These are phyloP conservation scores for Tachyglossus aculeatus DNA, from an alignment of 2,797 vertebrate species.

Conservation along the genomic window DNA sequence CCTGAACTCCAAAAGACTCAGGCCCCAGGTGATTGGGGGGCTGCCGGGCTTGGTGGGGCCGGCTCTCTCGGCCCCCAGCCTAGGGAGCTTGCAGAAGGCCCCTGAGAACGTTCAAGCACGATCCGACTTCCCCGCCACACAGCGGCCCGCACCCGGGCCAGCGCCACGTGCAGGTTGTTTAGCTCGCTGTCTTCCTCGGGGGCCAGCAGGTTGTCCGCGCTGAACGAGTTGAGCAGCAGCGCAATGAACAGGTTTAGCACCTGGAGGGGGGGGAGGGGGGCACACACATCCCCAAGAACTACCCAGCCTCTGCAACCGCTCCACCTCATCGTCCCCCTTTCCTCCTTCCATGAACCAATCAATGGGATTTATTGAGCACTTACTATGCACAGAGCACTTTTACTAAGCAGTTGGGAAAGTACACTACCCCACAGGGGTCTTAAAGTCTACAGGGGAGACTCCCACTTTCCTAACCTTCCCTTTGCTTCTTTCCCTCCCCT, in stretches of 20 bases:
- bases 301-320: too few relatives aligned
- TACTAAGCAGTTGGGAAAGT: too few relatives aligned
- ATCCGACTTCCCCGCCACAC: slow-evolving; percentile 55
- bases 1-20: neutral
- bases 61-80: slow-evolving; percentile 64
- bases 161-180: slow-evolving; percentile 92
- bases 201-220: slow-evolving; percentile 85
- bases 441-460: too few relatives aligned
- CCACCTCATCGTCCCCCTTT: too few relatives aligned
- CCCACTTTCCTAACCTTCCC: too few relatives aligned
- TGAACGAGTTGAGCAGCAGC: slow-evolving; percentile 93
- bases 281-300: too few relatives aligned
- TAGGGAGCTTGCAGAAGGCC: slow-evolving; percentile 77
- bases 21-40: neutral
- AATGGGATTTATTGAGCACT: too few relatives aligned
- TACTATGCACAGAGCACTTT: too few relatives aligned
- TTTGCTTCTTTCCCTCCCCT: too few relatives aligned
- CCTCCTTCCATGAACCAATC: too few relatives aligned
- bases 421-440: too few relatives aligned
- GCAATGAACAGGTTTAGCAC: slow-evolving; percentile 96
- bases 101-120: slow-evolving; percentile 70
- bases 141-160: slow-evolving; percentile 82
- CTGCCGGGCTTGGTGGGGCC: neutral
- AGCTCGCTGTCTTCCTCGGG: slow-evolving; percentile 91
- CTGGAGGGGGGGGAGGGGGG: slow-evolving; percentile 62